These are phyloP conservation scores for Chrysoperla carnea DNA, from an alignment of 1,140 invertebrate species.

Conservation along the genomic window DNA sequence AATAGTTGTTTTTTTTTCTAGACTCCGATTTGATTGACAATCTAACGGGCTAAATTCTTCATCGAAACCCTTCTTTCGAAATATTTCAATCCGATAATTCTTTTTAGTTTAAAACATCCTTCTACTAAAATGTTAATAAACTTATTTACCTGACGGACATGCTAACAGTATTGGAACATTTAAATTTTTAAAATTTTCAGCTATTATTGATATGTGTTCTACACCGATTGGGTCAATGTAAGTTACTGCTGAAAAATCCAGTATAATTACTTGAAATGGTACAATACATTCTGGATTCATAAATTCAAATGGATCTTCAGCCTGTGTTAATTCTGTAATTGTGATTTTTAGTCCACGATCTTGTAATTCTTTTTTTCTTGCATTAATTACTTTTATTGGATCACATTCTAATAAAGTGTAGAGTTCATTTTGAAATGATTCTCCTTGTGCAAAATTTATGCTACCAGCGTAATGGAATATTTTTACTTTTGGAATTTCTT, in stretches of 20 bases:
- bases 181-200: constrained; percentile 32
- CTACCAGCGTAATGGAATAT: constrained; percentile 63
- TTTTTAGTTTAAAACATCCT: no score
- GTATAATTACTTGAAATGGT: constrained; percentile 21
- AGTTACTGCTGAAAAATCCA: constrained; percentile 48
- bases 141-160: constrained; percentile 36
- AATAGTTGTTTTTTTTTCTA: no score
- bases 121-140: no score
- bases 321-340: no score
- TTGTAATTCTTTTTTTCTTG: no score
- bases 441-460: constrained; percentile 55
- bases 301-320: no score
- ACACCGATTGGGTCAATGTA: constrained; percentile 52
- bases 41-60: no score
- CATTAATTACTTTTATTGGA: constrained; percentile 9
- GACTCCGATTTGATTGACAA: no score
- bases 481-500: constrained; percentile 47
- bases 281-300: no score
- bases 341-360: no score
- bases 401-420: constrained; percentile 32
- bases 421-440: constrained; percentile 39
- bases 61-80: no score
- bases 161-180: constrained; percentile 36
- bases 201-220: constrained; percentile 30
- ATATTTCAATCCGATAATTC: no score